phyloP scores from a whole-genome alignment of 2,888 invertebrate genomes.

The Gonocerus acuteangulatus region DNA sequence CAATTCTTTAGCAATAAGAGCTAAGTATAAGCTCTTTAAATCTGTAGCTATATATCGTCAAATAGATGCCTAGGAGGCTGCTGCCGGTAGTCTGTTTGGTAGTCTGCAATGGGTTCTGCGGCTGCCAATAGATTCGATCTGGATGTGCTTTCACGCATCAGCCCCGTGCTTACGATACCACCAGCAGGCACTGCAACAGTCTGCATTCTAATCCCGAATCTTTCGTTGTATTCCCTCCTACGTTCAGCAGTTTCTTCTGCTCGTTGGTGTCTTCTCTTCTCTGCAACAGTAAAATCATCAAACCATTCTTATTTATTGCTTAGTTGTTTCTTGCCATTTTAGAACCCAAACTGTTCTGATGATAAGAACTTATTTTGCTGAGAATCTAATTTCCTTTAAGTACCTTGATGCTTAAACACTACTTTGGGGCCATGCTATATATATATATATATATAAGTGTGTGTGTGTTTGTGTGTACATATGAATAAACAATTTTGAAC shows the following conservation, averaged over 20 bases:
- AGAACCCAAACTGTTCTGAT: too few species aligned
- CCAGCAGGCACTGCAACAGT: conserved; percentile 9
- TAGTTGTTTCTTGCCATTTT: too few species aligned
- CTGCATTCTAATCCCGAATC: conserved; percentile 46
- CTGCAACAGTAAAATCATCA: conserved; percentile 44
- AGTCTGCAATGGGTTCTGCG: conserved; percentile 35
- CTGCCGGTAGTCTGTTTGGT: conserved; percentile 33
- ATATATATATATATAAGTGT: too few species aligned
- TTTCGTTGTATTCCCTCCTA: conserved; percentile 63
- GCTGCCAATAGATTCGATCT: conserved; percentile 35
- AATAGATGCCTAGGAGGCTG: conserved; percentile 71
- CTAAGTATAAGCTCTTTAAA: too few species aligned
- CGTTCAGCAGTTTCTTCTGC: conserved; percentile 70
- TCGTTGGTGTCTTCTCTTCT: conserved; percentile 72
- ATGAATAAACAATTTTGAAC: too few species aligned
- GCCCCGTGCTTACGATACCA: conserved; percentile 26
- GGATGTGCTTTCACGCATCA: conserved; percentile 35
- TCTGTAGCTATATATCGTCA: conserved; percentile 61
- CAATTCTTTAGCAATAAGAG: too few species aligned
- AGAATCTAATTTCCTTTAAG: too few species aligned
- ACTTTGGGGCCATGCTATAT: too few species aligned
- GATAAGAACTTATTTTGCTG: too few species aligned
- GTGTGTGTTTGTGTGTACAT: too few species aligned
- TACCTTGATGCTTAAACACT: too few species aligned
- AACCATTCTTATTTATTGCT: too few species aligned